Base-by-base conservation (phyloP, 2,888 invertebrate genomes). In the Stenoptilia bipunctidactyla region DNA sequence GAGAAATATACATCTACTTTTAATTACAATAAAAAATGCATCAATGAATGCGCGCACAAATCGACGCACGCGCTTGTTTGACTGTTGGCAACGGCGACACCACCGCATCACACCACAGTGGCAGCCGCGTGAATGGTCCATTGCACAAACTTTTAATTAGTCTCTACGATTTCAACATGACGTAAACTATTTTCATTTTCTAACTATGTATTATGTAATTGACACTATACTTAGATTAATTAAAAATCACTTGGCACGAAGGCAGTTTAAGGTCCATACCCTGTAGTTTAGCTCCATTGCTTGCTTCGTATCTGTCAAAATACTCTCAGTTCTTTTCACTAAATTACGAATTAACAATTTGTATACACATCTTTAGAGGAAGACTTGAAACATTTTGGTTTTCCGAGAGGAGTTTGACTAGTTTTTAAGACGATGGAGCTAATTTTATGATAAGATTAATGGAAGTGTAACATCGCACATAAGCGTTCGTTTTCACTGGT, bases 231-330 rank as follows among this genome's bases (percentile, higher is more conserved):
- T 30, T 30, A 20, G 20, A 20, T 72, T 67, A 66, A 61, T 64
- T 69, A 71, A 71, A 67, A 76, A 82, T 82, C 82, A 82, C 83
- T 82, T 80, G 83, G 83, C 83, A 83, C 83, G 72, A 82, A 79
- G 83, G 83, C 83, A 75, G 13, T 63, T 56, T 64, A 61, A 75
- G 77, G 82, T 82, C 82, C 82, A 73, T 76, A 82, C 82, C 82
- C 83, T 82, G 82, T 79, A 14, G 34, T 53, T 59, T 55, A 57
- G 76, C 79, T 79, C 79, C 72, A 61, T 51, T 61, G 52, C 58
- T 66, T 66, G 64, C 63, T 51, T 56, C 61, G 63, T 69, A 66
- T 66, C 67, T 60, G 73, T 76, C 80, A 79, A 80, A 79, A 58
- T 68, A 66, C 76, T 79, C 80, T 76, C 80, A 77, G 72, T 4